Evolutionary conservation across 2,888 invertebrate genomes (phyloP).

Genomic region (Hirtodrosophila cameraria): DNA sequence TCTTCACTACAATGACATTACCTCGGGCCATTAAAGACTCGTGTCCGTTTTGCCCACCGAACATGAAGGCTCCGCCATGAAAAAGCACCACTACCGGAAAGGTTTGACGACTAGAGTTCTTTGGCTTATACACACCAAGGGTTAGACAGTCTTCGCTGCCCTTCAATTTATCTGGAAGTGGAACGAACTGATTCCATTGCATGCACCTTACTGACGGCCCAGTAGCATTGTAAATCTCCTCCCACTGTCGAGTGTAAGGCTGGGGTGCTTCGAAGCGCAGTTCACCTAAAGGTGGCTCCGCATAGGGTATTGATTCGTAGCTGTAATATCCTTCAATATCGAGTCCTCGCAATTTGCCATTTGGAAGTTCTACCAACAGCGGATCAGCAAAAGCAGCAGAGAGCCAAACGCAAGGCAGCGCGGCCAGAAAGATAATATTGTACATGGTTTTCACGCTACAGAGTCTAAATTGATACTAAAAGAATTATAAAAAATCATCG

Average conservation of each 20-base stretch:
- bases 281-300: slow-evolving; percentile 87
- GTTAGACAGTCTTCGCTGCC: slow-evolving; percentile 89
- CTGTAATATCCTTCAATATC: slow-evolving; percentile 84
- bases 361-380: slow-evolving; percentile 58
- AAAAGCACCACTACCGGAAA: slow-evolving; percentile 88
- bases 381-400: slow-evolving; percentile 21
- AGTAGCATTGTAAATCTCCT: slow-evolving; percentile 85
- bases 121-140: slow-evolving; percentile 87
- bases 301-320: slow-evolving; percentile 89
- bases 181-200: slow-evolving; percentile 86
- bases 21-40: slow-evolving; percentile 86
- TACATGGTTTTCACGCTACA: slow-evolving; percentile 6
- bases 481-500: neutral
- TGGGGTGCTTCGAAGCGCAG: slow-evolving; percentile 85
- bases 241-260: slow-evolving; percentile 65
- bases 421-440: too few relatives aligned
- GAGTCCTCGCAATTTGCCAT: slow-evolving; percentile 74
- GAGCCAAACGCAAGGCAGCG: neutral
- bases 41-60: slow-evolving; percentile 86
- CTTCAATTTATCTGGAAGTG: slow-evolving; percentile 67
- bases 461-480: slow-evolving; percentile 6
- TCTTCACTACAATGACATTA: slow-evolving; percentile 88
- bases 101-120: slow-evolving; percentile 13
- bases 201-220: slow-evolving; percentile 86
- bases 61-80: slow-evolving; percentile 90